phyloP scores from a whole-genome alignment of 1,140 invertebrate genomes.

The Pachyrhynchus sulphureomaculatus region DNA sequence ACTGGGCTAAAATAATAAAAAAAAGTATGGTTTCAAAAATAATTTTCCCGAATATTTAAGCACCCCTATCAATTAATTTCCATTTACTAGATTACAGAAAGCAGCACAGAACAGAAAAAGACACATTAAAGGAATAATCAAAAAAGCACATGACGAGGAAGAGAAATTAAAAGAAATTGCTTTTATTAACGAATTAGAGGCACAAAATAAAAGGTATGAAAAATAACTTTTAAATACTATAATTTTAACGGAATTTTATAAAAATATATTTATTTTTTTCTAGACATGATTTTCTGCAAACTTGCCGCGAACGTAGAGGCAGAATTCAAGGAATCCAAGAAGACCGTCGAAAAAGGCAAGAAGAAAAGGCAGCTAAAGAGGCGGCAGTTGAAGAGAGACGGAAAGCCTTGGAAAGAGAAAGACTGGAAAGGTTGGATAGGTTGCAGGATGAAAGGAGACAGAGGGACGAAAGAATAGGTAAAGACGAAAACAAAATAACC shows the following conservation, averaged over 20 bases:
- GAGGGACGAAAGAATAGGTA: constrained; percentile 78
- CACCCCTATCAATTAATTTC: no score
- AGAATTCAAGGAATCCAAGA: constrained; percentile 72
- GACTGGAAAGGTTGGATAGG: constrained; percentile 72
- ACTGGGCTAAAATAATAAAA: no score
- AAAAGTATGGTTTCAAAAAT: not conserved
- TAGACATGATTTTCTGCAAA: constrained; percentile 78
- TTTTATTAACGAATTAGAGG: constrained; percentile 95
- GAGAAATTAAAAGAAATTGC: constrained; percentile 96
- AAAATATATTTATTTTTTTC: no score
- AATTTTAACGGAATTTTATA: no score
- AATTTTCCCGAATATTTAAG: no score
- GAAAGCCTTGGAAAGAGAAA: constrained; percentile 80
- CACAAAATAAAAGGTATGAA: constrained; percentile 79
- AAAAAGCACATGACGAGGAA: constrained; percentile 96
- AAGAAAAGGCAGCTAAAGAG: constrained; percentile 93
- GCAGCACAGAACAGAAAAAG: constrained; percentile 90
- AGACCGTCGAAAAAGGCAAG: constrained; percentile 66
- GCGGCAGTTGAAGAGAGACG: constrained; percentile 89
- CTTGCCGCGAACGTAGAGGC: constrained; percentile 80
- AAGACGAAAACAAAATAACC: not conserved
- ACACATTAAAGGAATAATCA: constrained; percentile 74
- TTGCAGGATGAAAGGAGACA: constrained; percentile 82
- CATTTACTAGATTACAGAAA: constrained; percentile 73
- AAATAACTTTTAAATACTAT: no score